Percentiles rank a stretch among this genome's conserved stretches.
phyloP scores from a whole-genome alignment of 2,888 invertebrate species.

The Melinaea menophilus region DNA sequence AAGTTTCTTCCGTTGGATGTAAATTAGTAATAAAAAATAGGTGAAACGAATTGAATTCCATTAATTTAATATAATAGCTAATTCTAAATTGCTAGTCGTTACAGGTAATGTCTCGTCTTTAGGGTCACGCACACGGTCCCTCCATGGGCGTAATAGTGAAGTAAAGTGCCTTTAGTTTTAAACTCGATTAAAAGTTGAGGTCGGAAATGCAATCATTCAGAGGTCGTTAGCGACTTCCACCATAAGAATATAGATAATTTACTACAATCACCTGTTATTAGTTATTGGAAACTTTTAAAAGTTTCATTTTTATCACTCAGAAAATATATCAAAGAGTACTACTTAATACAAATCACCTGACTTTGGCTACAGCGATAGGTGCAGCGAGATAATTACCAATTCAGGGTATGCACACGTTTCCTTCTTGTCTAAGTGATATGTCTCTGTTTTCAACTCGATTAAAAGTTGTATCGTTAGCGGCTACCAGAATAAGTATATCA shows the following conservation, averaged over 20 bases:
- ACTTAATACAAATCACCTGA: too few species aligned
- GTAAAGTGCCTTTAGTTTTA: constrained; percentile 54
- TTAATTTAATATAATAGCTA: not conserved
- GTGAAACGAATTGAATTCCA: not conserved
- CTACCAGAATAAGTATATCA: too few species aligned
- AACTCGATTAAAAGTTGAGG: constrained; percentile 39
- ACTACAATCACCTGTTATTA: not conserved
- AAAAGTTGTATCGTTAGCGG: constrained; percentile 28
- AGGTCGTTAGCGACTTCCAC: constrained; percentile 44
- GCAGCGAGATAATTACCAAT: too few species aligned
- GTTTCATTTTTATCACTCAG: not conserved
- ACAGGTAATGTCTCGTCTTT: constrained; percentile 35
- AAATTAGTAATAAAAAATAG: too few species aligned
- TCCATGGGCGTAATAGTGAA: constrained; percentile 25
- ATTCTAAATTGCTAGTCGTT: constrained; percentile 28
- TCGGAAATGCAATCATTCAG: constrained; percentile 45
- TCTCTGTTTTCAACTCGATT: constrained; percentile 28
- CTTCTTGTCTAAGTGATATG: too few species aligned
- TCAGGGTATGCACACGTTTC: too few species aligned
- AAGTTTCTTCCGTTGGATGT: too few species aligned
- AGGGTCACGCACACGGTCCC: constrained; percentile 29
- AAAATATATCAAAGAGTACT: too few species aligned
- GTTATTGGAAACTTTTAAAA: not conserved
- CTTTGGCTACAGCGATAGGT: too few species aligned
- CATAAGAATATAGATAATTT: constrained; percentile 32